Conservation (phyloP, 1,140 invertebrate genomes). For the Dendrolimus punctatus region DNA sequence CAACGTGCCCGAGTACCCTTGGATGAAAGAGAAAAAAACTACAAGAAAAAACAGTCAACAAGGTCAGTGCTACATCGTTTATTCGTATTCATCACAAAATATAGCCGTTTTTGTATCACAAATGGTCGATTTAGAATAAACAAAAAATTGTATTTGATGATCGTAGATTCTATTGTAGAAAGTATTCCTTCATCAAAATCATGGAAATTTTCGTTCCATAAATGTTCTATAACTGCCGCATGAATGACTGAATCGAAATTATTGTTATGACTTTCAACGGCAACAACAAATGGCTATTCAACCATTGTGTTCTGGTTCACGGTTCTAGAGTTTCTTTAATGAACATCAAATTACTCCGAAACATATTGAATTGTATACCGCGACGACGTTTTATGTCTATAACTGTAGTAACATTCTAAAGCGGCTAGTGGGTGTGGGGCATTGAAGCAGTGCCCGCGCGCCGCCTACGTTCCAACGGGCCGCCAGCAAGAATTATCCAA, state of each 20-base stretch:
- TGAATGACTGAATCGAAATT: constrained; percentile 54
- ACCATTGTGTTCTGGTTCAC: constrained; percentile 70
- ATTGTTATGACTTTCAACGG: constrained; percentile 64
- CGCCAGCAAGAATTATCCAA: constrained; percentile 37
- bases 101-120: too few relatives aligned
- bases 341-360: constrained; percentile 69
- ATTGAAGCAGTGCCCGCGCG: constrained; percentile 8
- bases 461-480: not conserved
- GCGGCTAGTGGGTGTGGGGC: constrained; percentile 40
- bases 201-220: constrained; percentile 46
- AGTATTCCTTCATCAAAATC: constrained; percentile 27
- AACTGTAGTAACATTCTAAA: constrained; percentile 33
- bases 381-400: constrained; percentile 60
- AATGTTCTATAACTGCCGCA: constrained; percentile 51
- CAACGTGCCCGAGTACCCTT: constrained; percentile 93
- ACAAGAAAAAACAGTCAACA: constrained; percentile 91
- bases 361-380: constrained; percentile 68
- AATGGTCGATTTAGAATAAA: too few relatives aligned
- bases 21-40: constrained; percentile 98
- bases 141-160: constrained; percentile 2
- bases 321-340: constrained; percentile 68
- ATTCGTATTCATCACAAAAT: not conserved
- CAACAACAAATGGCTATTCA: constrained; percentile 67
- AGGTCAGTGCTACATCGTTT: constrained; percentile 75
- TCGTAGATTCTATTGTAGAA: constrained; percentile 24